Evolutionary conservation across 1,140 invertebrate species (phyloP).

Genomic region (Drosophila parabipectinata): DNA sequence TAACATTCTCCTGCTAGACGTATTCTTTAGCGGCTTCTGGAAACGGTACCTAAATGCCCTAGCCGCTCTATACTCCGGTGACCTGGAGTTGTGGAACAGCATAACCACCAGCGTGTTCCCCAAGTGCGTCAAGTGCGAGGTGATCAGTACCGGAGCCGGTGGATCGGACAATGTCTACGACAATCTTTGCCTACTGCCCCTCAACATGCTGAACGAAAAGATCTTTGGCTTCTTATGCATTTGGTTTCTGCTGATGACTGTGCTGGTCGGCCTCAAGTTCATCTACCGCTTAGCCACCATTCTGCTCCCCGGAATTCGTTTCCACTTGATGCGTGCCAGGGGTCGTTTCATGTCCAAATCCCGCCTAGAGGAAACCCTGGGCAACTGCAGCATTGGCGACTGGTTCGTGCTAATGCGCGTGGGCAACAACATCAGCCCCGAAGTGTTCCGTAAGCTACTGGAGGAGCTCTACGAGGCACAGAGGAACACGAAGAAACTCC

Average conservation of each 20-base stretch:
- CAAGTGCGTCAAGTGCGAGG: slow-evolving; percentile 92
- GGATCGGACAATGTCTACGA: slow-evolving; percentile 87
- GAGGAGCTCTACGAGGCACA: slow-evolving; percentile 81
- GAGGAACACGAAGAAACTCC: slow-evolving; percentile 1
- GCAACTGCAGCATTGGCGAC: slow-evolving; percentile 85
- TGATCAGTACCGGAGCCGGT: slow-evolving; percentile 87
- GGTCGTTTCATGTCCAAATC: slow-evolving; percentile 55
- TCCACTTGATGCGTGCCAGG: slow-evolving; percentile 85
- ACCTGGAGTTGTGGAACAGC: slow-evolving; percentile 84
- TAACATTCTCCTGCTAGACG: slow-evolving; percentile 87
- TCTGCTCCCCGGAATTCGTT: slow-evolving; percentile 63
- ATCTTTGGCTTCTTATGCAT: slow-evolving; percentile 92
- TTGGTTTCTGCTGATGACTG: slow-evolving; percentile 90
- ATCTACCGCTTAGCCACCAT: slow-evolving; percentile 85
- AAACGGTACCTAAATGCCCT: slow-evolving; percentile 88
- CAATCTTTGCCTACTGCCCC: slow-evolving; percentile 89
- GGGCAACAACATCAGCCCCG: slow-evolving; percentile 88
- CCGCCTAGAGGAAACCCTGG: slow-evolving; percentile 35
- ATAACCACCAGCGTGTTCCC: slow-evolving; percentile 88
- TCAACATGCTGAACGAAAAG: slow-evolving; percentile 93
- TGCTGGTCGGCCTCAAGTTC: slow-evolving; percentile 87
- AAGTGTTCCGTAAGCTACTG: slow-evolving; percentile 86
- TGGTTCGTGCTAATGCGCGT: slow-evolving; percentile 89
- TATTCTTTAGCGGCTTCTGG: slow-evolving; percentile 91
- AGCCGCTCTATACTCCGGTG: slow-evolving; percentile 82